These are phyloP conservation scores for Coecobrya sp. DNA, from an alignment of 2,888 invertebrate species.

Conservation along the genomic window DNA sequence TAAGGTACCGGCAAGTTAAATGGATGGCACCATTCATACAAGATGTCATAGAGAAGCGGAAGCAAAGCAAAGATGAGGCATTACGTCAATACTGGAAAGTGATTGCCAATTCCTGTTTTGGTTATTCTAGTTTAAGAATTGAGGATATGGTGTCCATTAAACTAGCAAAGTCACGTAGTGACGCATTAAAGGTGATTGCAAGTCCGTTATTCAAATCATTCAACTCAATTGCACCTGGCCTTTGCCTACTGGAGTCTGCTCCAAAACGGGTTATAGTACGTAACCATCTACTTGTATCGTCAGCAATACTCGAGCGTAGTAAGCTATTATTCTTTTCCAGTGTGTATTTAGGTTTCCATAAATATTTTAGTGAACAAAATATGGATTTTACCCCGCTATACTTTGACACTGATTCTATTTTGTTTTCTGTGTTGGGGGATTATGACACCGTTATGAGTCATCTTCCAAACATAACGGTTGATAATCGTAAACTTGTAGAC, in stretches of 20 bases:
- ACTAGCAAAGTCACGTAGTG: constrained; percentile 1
- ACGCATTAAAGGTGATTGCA: neutral
- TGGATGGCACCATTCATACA: constrained; percentile 53
- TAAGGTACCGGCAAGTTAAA: neutral
- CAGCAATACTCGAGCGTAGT: neutral
- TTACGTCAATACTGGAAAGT: constrained; percentile 12
- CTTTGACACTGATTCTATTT: neutral
- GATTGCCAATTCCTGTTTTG: neutral
- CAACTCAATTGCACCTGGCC: neutral
- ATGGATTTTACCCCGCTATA: neutral
- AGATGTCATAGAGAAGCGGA: neutral
- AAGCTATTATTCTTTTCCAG: neutral
- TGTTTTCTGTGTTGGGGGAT: neutral
- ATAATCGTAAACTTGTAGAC: neutral
- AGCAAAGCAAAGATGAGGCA: neutral
- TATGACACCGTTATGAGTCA: neutral
- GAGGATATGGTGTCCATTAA: constrained; percentile 2
- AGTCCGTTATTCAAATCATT: constrained; percentile 28
- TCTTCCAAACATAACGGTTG: neutral
- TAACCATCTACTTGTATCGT: neutral
- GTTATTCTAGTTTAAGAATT: neutral
- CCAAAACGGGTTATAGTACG: neutral
- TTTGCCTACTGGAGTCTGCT: neutral
- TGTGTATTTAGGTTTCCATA: neutral
- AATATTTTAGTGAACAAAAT: no score